A percentile compares a stretch with the other conserved stretches of the same genome.
These are phyloP conservation scores for Drosophila oshimai DNA, from an alignment of 1,140 invertebrate genomes.

Conservation along the genomic window DNA sequence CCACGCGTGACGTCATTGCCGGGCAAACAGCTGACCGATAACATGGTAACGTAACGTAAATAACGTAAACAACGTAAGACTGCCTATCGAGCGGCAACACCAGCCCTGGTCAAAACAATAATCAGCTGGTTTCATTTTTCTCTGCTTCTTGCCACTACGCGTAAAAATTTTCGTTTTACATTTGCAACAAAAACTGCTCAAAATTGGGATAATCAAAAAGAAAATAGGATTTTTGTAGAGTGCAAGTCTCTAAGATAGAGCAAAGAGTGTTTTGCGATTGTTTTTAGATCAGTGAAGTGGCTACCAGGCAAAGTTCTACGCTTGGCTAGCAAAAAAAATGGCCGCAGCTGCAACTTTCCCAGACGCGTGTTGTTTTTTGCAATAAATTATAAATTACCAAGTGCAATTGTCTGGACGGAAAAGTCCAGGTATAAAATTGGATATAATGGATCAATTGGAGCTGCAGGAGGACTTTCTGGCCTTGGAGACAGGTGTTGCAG, in stretches of 20 bases:
- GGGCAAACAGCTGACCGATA: slow-evolving; percentile 24
- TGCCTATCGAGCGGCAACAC: background rate
- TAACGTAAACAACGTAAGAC: no score
- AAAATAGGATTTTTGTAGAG: background rate
- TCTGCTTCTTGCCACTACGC: slow-evolving; percentile 38
- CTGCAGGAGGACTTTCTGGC: slow-evolving; percentile 46
- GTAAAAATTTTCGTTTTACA: slow-evolving; percentile 38
- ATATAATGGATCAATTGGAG: slow-evolving; percentile 45
- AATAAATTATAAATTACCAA: background rate
- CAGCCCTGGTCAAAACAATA: slow-evolving; percentile 44
- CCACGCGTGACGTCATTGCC: slow-evolving; percentile 24
- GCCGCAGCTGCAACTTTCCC: slow-evolving; percentile 38
- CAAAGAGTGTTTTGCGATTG: background rate
- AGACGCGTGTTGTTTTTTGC: slow-evolving; percentile 30
- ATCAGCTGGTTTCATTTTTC: slow-evolving; percentile 31
- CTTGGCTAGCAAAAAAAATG: slow-evolving; percentile 35
- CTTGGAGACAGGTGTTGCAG: slow-evolving; percentile 19
- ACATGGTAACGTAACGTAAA: background rate
- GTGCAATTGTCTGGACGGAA: background rate
- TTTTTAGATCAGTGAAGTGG: background rate
- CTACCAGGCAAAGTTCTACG: background rate
- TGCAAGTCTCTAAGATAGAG: background rate
- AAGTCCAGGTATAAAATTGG: no score
- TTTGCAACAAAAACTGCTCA: slow-evolving; percentile 5
- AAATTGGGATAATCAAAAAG: slow-evolving; percentile 1